A percentile compares a stretch with the other conserved stretches of the same genome.
Conservation (phyloP, 2,888 invertebrate genomes). For the Apamea monoglypha region DNA sequence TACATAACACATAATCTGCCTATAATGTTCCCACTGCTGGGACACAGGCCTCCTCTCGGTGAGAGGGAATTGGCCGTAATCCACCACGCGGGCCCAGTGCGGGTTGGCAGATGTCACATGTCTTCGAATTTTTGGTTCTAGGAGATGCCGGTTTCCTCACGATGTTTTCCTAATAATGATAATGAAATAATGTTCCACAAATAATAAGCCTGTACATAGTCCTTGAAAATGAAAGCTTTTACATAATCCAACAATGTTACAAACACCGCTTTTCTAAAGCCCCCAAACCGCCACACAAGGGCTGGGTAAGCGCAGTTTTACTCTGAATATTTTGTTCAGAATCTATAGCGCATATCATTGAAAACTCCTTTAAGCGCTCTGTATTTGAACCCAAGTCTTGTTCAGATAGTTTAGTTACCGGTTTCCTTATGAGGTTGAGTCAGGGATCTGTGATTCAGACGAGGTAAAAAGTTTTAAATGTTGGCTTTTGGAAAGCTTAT, state of each 20-base stretch:
- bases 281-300: conserved; percentile 15
- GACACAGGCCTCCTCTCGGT: no score
- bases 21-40: no score
- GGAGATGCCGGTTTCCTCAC: no score
- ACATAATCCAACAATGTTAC: conserved; percentile 5
- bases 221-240: neutral
- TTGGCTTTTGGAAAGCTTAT: neutral
- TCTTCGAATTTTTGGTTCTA: no score
- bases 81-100: no score
- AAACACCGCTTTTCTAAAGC: conserved; percentile 25
- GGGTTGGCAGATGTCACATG: no score
- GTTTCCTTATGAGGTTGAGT: conserved; percentile 6
- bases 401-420: conserved; percentile 24
- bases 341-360: conserved; percentile 55
- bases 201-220: neutral
- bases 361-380: conserved; percentile 32
- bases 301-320: conserved; percentile 66
- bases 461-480: neutral
- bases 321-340: conserved; percentile 66
- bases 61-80: no score
- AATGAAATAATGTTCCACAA: neutral
- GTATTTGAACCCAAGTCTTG: conserved; percentile 34
- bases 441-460: conserved; percentile 19
- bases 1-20: no score
- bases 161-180: no score